Conservation (phyloP, 2,888 invertebrate genomes). For the Tuberolachnus salignus region DNA sequence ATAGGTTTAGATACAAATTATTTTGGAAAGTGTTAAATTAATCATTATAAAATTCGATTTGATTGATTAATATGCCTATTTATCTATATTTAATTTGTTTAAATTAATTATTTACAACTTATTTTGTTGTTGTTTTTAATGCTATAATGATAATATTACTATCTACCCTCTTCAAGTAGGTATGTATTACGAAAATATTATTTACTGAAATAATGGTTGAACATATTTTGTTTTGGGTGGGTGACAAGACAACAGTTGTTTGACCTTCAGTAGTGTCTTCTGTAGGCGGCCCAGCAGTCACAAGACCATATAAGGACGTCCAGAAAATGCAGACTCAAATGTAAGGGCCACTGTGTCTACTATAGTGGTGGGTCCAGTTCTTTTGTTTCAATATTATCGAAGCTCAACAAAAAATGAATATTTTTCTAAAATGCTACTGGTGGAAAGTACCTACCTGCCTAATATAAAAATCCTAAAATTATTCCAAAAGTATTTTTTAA, state of each 20-base stretch:
- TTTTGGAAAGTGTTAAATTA: neutral
- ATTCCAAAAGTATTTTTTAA: too few relatives aligned
- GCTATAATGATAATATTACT: neutral
- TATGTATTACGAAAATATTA: slow-evolving; percentile 6
- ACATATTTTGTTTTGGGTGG: slow-evolving; percentile 47
- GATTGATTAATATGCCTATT: neutral
- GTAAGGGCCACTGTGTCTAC: slow-evolving; percentile 46
- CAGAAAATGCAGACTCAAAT: slow-evolving; percentile 52
- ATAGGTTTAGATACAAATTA: neutral
- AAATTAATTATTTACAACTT: neutral
- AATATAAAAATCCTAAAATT: too few relatives aligned
- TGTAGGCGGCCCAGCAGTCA: slow-evolving; percentile 51
- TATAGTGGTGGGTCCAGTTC: slow-evolving; percentile 19
- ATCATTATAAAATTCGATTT: neutral
- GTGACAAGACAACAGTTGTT: slow-evolving; percentile 55
- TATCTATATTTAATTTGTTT: neutral
- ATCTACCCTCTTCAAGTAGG: slow-evolving; percentile 29
- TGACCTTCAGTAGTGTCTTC: slow-evolving; percentile 53
- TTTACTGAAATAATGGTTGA: slow-evolving; percentile 29
- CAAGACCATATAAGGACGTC: slow-evolving; percentile 54
- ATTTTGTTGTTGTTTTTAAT: neutral
- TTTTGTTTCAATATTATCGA: slow-evolving; percentile 9
- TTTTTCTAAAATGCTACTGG: neutral
- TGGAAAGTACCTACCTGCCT: too few relatives aligned
- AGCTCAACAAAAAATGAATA: neutral